Evolutionary conservation across 1,140 invertebrate genomes (phyloP), one percentile per base, ranked within the genome.

Genomic region (Drosophila melanica): DNA sequence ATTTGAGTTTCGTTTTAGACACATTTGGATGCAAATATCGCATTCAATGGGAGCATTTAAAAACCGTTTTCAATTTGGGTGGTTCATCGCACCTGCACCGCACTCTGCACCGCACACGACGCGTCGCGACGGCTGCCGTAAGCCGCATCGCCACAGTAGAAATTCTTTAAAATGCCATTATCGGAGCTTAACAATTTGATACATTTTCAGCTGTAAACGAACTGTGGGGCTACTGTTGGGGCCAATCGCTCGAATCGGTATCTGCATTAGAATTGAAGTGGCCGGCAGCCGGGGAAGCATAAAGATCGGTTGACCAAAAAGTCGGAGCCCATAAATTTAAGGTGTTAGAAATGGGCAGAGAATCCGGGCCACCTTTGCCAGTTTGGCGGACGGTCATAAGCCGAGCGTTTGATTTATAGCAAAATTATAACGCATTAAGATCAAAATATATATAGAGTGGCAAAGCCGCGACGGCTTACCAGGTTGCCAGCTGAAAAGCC

Each of bases 381-480:
- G 45, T 27, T 27, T 58, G 79, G 47, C 57, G 64, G 55, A 64
- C 41, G 66, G 69, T 71, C 82, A 90, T 87, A 81, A 80, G 81
- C 87, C 68, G 77, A 74, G 54, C 82, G 63, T 54, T 75, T 90
- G 87, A 90, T 90, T 90, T 90, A 90, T 90, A 77, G 82, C 67
- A 35, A 87, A 90, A 90, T 90, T 90, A 90, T 90, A 87, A 82
- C 77, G 85, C 70, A 90, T 90, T 90, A 89, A 87, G 81, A 82
- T 80, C 81, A 84, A 79, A 87, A 90, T 87, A 79, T 78, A 85
- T 77, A 39, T 53, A 44, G 35, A 41, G 51, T 65, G 81, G 77
- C 68, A 66, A 60, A 67, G 59, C 48, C 62, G 48, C 50, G 14
- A 44, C 37, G 58, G 48, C 58, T 51, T 37, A 35, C 33, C 33